Evolutionary conservation across 1,140 invertebrate genomes (phyloP).

Genomic region (Platyscapa corneri): DNA sequence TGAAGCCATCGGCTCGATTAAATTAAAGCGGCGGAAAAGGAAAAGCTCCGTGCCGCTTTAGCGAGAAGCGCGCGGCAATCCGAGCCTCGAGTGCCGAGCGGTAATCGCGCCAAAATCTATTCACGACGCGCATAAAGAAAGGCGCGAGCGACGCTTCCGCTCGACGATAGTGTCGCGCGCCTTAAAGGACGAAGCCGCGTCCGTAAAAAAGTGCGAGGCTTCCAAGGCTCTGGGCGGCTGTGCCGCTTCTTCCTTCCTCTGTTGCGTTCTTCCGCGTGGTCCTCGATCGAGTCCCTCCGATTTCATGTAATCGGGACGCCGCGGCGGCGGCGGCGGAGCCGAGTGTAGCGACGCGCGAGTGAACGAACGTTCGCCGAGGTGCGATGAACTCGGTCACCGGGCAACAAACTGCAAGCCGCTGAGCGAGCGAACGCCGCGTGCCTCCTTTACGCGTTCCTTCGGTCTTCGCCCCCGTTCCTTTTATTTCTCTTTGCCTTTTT

Average conservation of each 20-base stretch:
- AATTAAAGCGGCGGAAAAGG: too few relatives aligned
- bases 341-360: slow-evolving; percentile 40
- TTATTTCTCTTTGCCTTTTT: slow-evolving; percentile 9
- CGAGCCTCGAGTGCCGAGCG: background rate
- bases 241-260: too few relatives aligned
- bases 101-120: slow-evolving; percentile 26
- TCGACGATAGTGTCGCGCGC: background rate
- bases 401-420: slow-evolving; percentile 73
- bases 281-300: slow-evolving; percentile 40
- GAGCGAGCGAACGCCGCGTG: slow-evolving; percentile 55
- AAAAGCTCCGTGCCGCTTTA: too few relatives aligned
- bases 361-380: slow-evolving; percentile 57
- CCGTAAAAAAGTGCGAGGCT: background rate
- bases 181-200: background rate
- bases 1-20: too few relatives aligned
- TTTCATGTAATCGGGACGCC: slow-evolving; percentile 55
- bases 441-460: too few relatives aligned
- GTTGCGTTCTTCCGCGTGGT: background rate
- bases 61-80: too few relatives aligned
- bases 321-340: slow-evolving; percentile 56
- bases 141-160: background rate
- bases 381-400: slow-evolving; percentile 75
- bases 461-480: slow-evolving; percentile 47
- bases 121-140: background rate
- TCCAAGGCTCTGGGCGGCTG: background rate